Evolutionary conservation across 2,113 vertebrate genomes (phyloP), one percentile per base, ranked within the genome.

Genomic region (Malaclemys terrapin): DNA sequence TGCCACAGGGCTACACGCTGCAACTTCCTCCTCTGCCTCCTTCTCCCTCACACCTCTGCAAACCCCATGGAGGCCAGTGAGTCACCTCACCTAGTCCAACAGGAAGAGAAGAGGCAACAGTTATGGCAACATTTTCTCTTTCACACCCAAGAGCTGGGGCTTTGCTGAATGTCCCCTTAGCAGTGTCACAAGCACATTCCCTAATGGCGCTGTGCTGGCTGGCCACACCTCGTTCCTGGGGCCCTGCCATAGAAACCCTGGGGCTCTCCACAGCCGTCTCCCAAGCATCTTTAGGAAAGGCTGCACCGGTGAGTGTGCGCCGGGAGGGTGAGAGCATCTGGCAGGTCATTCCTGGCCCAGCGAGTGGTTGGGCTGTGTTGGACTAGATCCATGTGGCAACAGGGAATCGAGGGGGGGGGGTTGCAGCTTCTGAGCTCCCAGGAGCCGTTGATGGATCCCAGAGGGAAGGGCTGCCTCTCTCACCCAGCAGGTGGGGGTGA

Each of bases 351-450:
- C 59, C 59, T 31, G 59, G 2, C 59, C 59, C 27, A 31, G 29
- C 3, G 12, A 14, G 31, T 35, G 6, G 72, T 3, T 5, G 54
- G 47, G 79, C 82, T 0, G 0, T 17, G 0, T 29, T 54, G 62
- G 79, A 27, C 72, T 22, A 2, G 27, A 24, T 29, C 76, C 2
- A 0, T 35, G 49, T 0, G 1, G 50, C 56, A 31, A 0, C 0
- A 25, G 38, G 16, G 42, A 6, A 10, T 16, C 52, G 2, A 45
- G 17, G 52, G 17, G 52, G 53, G 13, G 57, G 5, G 10, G 6
- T n/a, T n/a, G 62, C 35, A n/a, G 31, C 5, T n/a, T 69, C 62
- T n/a, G 62, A 5, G 35, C 5, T 6, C 11, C 57, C 57, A 29
- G 27, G 22, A 56, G 8, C 29, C 6, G 57, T 31, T 31, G 29